Base-by-base conservation (phyloP, 2,888 invertebrate species). In the Ichneumoninae sp. region DNA sequence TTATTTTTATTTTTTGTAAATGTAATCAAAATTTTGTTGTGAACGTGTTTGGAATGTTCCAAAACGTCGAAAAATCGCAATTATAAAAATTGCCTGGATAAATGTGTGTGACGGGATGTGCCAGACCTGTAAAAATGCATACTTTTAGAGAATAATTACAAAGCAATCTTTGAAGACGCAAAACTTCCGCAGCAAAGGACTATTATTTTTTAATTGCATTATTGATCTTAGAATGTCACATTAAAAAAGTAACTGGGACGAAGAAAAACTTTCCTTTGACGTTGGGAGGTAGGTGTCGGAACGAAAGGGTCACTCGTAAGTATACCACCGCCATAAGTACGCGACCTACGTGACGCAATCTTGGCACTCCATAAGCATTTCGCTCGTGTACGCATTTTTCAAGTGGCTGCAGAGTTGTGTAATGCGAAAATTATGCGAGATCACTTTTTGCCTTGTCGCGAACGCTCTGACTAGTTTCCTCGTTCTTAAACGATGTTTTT, bases 321-420 rank as follows among this genome's bases (percentile, higher is more conserved):
- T 54, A 70, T 13, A 54, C 52, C 19, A 54, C 33, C 54, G 22
- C 26, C 22, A 1, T 57, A 36, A 52, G 36, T 54, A 36, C 33
- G 52, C 19, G 69, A 70, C 33, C 50, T 70, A 54, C 70, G 70
- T 70, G 70, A 70, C 70, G 54, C 70, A 70, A 54, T 70, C 52
- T 70, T 3, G 54, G 52, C n/a, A 52, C 36, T 52, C 36, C 22
- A 70, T 8, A 22, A 22, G 54, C 10, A 54, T 54, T 1, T 19
- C 54, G 54, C 52, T 54, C 52, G 36, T 36, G 70, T 8, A 63
- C 16, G 40, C 71, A 40, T 73, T 57, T 73, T 57, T 57, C 44
- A 26, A 40, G 57, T 73, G 22, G 16, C 22, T 40, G 40, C 19
- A 8, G 7, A 69, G 50, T 69, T 69, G 30, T 50, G 30, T 50